Conservation (phyloP, 2,888 invertebrate species). For the Phania funesta region DNA sequence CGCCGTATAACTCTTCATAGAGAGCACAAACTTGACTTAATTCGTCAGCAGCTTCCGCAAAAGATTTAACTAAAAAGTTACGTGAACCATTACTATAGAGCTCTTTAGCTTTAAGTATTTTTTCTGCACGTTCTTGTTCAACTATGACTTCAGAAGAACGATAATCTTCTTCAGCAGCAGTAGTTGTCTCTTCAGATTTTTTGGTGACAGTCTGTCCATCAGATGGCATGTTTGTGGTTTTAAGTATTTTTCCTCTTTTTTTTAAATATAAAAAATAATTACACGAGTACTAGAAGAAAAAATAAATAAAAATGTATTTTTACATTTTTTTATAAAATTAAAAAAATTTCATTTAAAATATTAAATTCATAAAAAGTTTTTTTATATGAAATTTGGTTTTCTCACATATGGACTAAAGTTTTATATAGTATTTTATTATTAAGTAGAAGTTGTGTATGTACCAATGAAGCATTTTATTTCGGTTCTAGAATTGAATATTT, state of each 20-base stretch:
- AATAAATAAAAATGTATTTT: background rate
- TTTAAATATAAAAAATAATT: background rate
- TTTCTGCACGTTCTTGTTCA: conserved; percentile 75
- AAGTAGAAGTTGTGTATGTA: too few species aligned
- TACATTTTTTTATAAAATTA: too few species aligned
- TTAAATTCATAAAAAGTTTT: too few species aligned
- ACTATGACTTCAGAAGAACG: conserved; percentile 67
- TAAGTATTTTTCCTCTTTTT: background rate
- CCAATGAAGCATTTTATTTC: too few species aligned
- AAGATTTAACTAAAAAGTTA: conserved; percentile 89
- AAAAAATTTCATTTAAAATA: too few species aligned
- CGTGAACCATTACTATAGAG: conserved; percentile 88
- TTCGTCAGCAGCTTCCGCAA: conserved; percentile 86
- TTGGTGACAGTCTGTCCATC: conserved; percentile 53
- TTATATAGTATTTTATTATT: too few species aligned
- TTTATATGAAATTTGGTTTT: too few species aligned
- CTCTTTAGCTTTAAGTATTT: conserved; percentile 80
- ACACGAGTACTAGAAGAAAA: conserved; percentile 20
- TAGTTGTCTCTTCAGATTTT: background rate
- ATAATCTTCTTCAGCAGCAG: conserved; percentile 67
- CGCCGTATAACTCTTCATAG: conserved; percentile 88
- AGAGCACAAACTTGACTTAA: conserved; percentile 88
- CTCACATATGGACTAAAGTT: too few species aligned
- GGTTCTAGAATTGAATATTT: too few species aligned
- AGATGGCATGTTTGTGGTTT: conserved; percentile 72